These are phyloP conservation scores for cattle (Bos taurus) DNA, from an alignment of 2,113 vertebrate species.

Conservation along the genomic window ARS-UCD2.0 NC_037357.1:53091501-53092000, in stretches of 20 bases:
- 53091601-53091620: not conserved
- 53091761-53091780: not conserved
- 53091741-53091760: not conserved
- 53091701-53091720: not conserved
- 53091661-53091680: not conserved
- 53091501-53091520: not conserved
- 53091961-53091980: not conserved
- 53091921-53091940: not conserved
- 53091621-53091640: not conserved
- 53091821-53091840: not conserved
- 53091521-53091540: not conserved
- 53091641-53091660: not conserved
- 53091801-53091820: not conserved
- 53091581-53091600: not conserved
- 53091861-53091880: not conserved
- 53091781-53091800: not conserved
- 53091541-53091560: not conserved
- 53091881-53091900: not conserved
- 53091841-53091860: not conserved
- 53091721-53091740: not conserved
- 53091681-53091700: not conserved
- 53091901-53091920: not conserved
- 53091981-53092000: not conserved
- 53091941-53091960: not conserved
- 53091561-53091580: not conserved